Base-by-base conservation (phyloP, 2,888 invertebrate genomes). In the Oxycera nigricornis region DNA sequence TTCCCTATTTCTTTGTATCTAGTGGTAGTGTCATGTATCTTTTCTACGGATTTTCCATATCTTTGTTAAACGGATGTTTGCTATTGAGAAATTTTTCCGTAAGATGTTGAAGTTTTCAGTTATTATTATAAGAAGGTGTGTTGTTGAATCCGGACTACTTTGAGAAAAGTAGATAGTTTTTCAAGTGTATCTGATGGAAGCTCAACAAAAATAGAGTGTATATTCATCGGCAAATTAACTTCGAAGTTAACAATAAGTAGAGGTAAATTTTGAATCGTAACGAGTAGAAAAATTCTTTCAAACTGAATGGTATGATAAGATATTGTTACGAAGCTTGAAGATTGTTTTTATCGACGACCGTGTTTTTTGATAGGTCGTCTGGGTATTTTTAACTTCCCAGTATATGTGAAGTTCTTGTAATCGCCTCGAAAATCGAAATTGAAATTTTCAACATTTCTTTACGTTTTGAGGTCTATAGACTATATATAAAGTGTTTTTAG, bases 1-100 rank as follows among this genome's bases (percentile, higher is more conserved):
- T 74, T 46, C 59, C 70, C 57, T 57, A 7, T 70, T 70, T 41
- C 46, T 59, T 68, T 57, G 57, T 46, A 3, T 3, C 11, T 46
- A 46, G 3, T 46, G 11, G 11, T 46, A 3, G 3, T 17, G 46
- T 7, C 3, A 14, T n/a, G 46, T 46, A 11, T 46, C 46, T 74
- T 72, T 74, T 30, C 46, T 46, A 35, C n/a, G 46, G 14, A 46
- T 46, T 46, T 46, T 46, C 14, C 46, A 7, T 46, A 17, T 46
- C 17, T 46, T 11, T 17, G 17, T 46, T 46, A 17, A n/a, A 46
- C 6, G 46, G 4, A 46, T 14, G 14, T 46, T 46, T 46, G 3
- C 17, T 46, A 46, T 46, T 46, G 46, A 46, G 46, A 46, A n/a
- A 46, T 46, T 46, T 46, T 46, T 17, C 11, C 46, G 17, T 14